These are phyloP conservation scores for Tiliacea aurago DNA, from an alignment of 2,888 invertebrate species.

Conservation along the genomic window DNA sequence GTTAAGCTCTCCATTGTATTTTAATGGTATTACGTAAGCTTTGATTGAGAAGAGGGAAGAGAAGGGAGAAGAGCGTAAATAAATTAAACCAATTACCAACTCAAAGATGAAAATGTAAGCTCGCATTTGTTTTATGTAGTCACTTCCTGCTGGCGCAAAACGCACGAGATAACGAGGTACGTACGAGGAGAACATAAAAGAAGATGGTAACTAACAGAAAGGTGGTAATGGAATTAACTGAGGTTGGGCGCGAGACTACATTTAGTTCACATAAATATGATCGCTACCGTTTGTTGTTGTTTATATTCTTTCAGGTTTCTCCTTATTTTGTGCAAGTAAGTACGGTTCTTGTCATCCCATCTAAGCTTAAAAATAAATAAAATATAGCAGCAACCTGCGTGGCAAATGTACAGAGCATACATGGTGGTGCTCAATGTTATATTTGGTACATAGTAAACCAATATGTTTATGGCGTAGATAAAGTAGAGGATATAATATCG, in stretches of 20 bases:
- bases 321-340: conserved; percentile 30
- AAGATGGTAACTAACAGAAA: conserved; percentile 63
- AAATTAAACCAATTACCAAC: conserved; percentile 56
- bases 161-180: conserved; percentile 50
- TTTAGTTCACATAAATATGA: conserved; percentile 52
- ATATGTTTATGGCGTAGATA: conserved; percentile 62
- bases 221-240: conserved; percentile 59
- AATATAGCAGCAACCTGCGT: conserved; percentile 15
- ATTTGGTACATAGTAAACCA: conserved; percentile 54
- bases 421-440: conserved; percentile 44
- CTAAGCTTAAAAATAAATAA: conserved; percentile 19
- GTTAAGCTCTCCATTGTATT: conserved; percentile 19
- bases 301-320: conserved; percentile 30
- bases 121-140: conserved; percentile 55
- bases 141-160: conserved; percentile 54
- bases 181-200: conserved; percentile 56
- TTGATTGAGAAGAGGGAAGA: conserved; percentile 21
- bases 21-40: conserved; percentile 31
- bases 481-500: conserved; percentile 57
- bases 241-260: conserved; percentile 39
- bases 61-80: conserved; percentile 34
- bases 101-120: conserved; percentile 57
- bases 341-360: conserved; percentile 16
- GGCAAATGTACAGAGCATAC: conserved; percentile 48
- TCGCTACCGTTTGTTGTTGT: conserved; percentile 33